phyloP scores from a whole-genome alignment of 2,888 invertebrate genomes.

The Parthenolecanium corni region DNA sequence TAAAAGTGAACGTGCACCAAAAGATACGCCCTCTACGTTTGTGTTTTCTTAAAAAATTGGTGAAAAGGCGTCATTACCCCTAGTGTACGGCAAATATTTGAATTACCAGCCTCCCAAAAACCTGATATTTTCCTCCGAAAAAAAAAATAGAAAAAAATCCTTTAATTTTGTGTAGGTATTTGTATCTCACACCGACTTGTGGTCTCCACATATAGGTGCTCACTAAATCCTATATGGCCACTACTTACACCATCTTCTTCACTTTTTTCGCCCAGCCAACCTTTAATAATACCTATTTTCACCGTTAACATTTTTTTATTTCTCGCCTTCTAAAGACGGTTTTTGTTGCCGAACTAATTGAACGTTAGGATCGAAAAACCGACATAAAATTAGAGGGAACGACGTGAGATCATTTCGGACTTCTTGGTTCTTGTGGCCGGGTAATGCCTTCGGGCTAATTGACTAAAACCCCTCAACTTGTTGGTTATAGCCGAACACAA shows the following conservation, averaged over 20 bases:
- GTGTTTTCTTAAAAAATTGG: conserved; percentile 6
- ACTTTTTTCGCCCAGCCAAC: background rate
- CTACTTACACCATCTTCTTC: background rate
- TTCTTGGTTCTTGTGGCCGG: conserved; percentile 16
- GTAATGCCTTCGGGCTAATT: conserved; percentile 19
- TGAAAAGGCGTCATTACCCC: conserved; percentile 21
- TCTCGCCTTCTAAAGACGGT: conserved; percentile 21
- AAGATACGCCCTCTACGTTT: conserved; percentile 16
- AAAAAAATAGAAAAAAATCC: conserved; percentile 1
- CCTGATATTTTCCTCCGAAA: conserved; percentile 9
- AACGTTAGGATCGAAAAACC: conserved; percentile 25
- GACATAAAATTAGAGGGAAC: conserved; percentile 27
- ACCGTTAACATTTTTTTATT: conserved; percentile 26
- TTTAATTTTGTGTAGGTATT: conserved; percentile 13
- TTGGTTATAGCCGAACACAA: too few relatives aligned
- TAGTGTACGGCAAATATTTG: conserved; percentile 26
- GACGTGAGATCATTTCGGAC: conserved; percentile 26
- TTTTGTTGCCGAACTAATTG: conserved; percentile 26
- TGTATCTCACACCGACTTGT: background rate
- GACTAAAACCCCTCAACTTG: background rate
- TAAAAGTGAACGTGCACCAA: too few relatives aligned
- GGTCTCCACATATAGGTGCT: background rate
- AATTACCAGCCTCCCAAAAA: conserved; percentile 14
- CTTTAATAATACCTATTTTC: conserved; percentile 25
- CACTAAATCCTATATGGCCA: background rate